Evolutionary conservation across 2,797 vertebrate species (phyloP), one percentile per base, ranked within the genome.

Genomic region (Pitangus sulphuratus): DNA sequence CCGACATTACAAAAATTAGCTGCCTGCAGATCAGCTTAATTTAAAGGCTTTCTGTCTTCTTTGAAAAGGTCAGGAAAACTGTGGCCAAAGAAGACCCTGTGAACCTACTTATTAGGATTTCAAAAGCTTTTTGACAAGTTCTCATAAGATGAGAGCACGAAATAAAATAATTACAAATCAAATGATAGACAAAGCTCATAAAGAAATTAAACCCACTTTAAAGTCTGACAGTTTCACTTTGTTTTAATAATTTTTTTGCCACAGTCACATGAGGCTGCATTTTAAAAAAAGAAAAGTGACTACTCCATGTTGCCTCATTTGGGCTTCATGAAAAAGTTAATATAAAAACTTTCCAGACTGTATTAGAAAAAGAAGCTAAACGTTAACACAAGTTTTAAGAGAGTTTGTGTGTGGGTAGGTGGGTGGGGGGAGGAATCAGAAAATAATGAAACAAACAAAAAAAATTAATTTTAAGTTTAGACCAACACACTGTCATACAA

Each of bases 11-110:
- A 97, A 96, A 97, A 97, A 97, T 96, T 91, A 97, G 95, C 83
- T 95, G 95, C 85, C 95, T 92, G 84, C 90, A 95, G 97, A 97
- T 97, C 87, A 95, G 91, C 94, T 97, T 97, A 95, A 97, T 97
- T 96, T 97, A 97, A 97, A 97, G 94, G 87, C 91, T 97, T 88
- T 75, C 77, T 93, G 79, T 97, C 92, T 84, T 96, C 94, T 91
- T 92, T 83, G 70, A 94, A 96, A 96, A 93, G 94, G 96, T 96
- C 93, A 97, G 95, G 81, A 70, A 96, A 95, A 70, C 74, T 82
- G 87, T 85, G 89, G 91, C 95, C 93, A 91, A 91, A 94, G 87
- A 91, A 79, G 95, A 94, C 92, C 85, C 40, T 70, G 33, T 90
- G 87, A 95, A 95, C 92, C 83, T 91, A 82, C 83, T 96, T 89